Percentiles rank a stretch among this genome's conserved stretches.
phyloP scores from a whole-genome alignment of 2,888 invertebrate species.

The Trissolcus brochymenae region DNA sequence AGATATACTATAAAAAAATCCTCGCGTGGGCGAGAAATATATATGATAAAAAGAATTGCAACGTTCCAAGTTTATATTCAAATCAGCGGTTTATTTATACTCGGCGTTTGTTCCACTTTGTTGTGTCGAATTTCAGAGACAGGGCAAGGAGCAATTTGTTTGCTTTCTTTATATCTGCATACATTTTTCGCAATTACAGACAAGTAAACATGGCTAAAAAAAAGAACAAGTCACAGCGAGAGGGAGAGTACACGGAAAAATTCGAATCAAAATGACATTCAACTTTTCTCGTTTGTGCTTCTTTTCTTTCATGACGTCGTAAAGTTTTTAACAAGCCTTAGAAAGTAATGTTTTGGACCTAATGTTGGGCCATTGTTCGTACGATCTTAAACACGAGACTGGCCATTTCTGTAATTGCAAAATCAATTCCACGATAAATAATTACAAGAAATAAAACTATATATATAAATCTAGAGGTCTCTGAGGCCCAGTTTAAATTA shows the following conservation, averaged over 20 bases:
- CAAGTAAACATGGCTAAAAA: background rate
- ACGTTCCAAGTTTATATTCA: slow-evolving; percentile 44
- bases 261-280: slow-evolving; percentile 12
- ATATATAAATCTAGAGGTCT: too few species aligned
- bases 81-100: slow-evolving; percentile 49
- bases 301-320: slow-evolving; percentile 15
- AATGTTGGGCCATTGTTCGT: too few species aligned
- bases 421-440: too few species aligned
- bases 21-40: slow-evolving; percentile 32
- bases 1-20: slow-evolving; percentile 42
- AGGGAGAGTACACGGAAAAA: background rate
- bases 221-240: background rate
- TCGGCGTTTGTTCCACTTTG: slow-evolving; percentile 37
- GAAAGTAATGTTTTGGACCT: too few species aligned
- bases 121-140: slow-evolving; percentile 37
- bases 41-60: slow-evolving; percentile 31
- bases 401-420: too few species aligned
- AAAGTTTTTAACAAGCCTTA: slow-evolving; percentile 20
- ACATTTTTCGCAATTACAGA: background rate
- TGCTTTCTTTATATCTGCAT: slow-evolving; percentile 7
- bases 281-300: slow-evolving; percentile 19
- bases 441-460: too few species aligned
- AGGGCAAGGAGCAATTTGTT: background rate
- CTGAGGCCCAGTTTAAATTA: too few species aligned
- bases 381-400: too few species aligned